Evolutionary conservation across 2,888 invertebrate species (phyloP), one percentile per base, ranked within the genome.

Genomic region (Drosophila longiperda): DNA sequence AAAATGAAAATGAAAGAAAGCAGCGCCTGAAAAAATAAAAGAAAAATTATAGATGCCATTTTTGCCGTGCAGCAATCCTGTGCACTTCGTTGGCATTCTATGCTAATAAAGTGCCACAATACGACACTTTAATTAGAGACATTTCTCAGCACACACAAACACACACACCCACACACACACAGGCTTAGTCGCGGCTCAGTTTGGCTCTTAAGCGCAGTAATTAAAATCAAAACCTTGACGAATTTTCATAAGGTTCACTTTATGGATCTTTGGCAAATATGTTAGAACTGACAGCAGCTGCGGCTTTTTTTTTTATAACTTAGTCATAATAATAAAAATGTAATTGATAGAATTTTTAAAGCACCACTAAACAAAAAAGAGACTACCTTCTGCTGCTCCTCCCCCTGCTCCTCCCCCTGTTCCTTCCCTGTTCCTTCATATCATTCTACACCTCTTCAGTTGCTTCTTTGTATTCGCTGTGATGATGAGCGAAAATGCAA

Each of bases 301-400:
- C 59, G 64, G 67, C 63, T 38, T 38, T 38, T 36, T 34, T 34
- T 36, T 84, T 89, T 82, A 89, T 80, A 74, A 20, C 32, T 38
- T 57, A 42, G 76, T 58, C 66, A 78, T 87, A 87, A 90, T 85
- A 78, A 73, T 76, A 78, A 82, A 74, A 77, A 72, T 63, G 58
- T 90, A 90, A 90, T 91, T 90, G 90, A 91, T 90, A 87, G 90
- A 83, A 87, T 86, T 90, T 87, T 91, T 80, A 82, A 88, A 74
- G 75, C 72, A 74, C 65, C 80, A 58, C 74, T 73, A 73, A 77
- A 57, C 80, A 73, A 68, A 68, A 65, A 73, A 66, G 66, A 65
- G 73, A 45, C 49, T 48, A 49, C 15, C 23, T 32, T 3, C 65
- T 20, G 57, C 20, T 57, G 12, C 26, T 8, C 17, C 15, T 23